These are phyloP conservation scores for Pogona vitticeps DNA, from an alignment of 2,113 vertebrate genomes.

Conservation along the genomic window DNA sequence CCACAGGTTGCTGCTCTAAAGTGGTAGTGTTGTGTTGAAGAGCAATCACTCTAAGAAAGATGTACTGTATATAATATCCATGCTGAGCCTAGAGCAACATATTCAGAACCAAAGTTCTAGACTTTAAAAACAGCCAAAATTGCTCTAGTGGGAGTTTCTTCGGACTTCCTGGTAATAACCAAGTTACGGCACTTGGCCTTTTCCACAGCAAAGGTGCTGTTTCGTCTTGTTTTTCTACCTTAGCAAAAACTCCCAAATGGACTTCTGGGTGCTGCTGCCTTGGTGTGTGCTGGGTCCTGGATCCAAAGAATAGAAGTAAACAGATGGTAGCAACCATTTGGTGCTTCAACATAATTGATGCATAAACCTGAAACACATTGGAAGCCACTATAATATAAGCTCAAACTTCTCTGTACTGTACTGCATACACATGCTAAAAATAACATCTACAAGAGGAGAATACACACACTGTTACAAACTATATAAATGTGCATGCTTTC, in stretches of 20 bases:
- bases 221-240: neutral
- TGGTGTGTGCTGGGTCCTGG: neutral
- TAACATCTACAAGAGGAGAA: neutral
- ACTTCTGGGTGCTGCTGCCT: neutral
- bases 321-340: neutral
- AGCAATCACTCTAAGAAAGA: no score
- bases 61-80: no score
- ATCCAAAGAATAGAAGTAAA: neutral
- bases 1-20: no score
- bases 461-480: neutral
- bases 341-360: neutral
- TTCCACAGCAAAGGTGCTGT: neutral
- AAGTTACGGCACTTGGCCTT: no score
- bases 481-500: neutral
- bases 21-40: no score
- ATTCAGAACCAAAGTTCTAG: no score
- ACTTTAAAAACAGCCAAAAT: no score
- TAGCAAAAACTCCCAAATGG: neutral
- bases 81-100: no score
- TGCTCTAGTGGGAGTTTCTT: no score
- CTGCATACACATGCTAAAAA: neutral
- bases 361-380: neutral
- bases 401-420: neutral
- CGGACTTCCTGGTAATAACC: no score
- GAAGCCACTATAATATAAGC: neutral